phyloP scores from a whole-genome alignment of 2,888 invertebrate genomes.

The Plemyria rubiginata region DNA sequence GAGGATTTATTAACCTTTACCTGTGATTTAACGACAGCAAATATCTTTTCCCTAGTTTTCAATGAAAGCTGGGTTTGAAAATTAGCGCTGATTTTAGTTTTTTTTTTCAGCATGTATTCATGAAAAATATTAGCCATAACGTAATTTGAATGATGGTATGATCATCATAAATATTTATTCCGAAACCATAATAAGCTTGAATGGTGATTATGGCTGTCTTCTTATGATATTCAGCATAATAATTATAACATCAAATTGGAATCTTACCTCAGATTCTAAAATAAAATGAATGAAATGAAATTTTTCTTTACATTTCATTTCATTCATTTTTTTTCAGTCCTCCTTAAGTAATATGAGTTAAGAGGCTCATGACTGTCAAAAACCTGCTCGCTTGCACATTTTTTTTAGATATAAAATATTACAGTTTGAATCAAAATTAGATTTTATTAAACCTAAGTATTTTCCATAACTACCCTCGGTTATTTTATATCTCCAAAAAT shows the following conservation, averaged over 20 bases:
- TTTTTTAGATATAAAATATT: no score
- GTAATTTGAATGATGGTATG: not conserved
- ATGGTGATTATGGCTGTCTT: not conserved
- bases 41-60: not conserved
- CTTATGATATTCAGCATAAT: not conserved
- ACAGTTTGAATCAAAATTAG: no score
- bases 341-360: not conserved
- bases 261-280: not conserved
- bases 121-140: not conserved
- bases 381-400: no score
- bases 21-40: constrained; percentile 11
- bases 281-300: no score
- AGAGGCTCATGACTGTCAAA: no score
- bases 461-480: no score
- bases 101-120: not conserved
- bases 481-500: no score
- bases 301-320: no score
- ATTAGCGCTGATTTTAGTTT: not conserved
- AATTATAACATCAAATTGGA: not conserved
- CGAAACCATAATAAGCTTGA: constrained; percentile 4
- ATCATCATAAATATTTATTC: not conserved
- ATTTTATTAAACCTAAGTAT: no score
- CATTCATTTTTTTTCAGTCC: no score
- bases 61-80: constrained; percentile 1
- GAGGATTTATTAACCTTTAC: constrained; percentile 14